phyloP scores from a whole-genome alignment of 2,113 vertebrate species.

The Muscicapa adusta region DNA sequence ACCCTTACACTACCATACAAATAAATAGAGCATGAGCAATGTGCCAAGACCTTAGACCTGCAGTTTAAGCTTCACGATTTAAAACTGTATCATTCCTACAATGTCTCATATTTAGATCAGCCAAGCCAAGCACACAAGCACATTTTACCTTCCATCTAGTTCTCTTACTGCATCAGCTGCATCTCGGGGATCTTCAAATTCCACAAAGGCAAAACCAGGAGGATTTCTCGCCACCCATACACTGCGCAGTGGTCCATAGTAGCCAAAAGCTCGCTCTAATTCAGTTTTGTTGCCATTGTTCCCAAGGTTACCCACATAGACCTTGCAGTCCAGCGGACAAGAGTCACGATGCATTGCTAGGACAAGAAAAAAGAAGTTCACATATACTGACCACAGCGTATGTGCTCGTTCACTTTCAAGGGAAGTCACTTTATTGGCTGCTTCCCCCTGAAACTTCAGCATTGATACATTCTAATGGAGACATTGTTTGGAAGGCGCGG shows the following conservation, averaged over 20 bases:
- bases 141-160: slow-evolving; percentile 91
- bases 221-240: slow-evolving; percentile 98
- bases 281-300: slow-evolving; percentile 98
- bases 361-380: not conserved
- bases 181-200: slow-evolving; percentile 97
- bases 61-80: not conserved
- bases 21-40: rapidly evolving
- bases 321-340: slow-evolving; percentile 97
- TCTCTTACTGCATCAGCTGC: slow-evolving; percentile 97
- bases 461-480: rapidly evolving
- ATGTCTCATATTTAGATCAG: not conserved
- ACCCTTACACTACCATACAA: rapidly evolving
- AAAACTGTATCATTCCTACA: not conserved
- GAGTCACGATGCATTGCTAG: slow-evolving; percentile 86
- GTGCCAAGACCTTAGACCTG: rapidly evolving
- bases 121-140: not conserved
- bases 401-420: not conserved
- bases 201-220: slow-evolving; percentile 96
- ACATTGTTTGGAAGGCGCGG: rapidly evolving
- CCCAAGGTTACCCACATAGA: slow-evolving; percentile 97
- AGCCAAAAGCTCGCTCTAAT: slow-evolving; percentile 92
- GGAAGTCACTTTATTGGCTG: not conserved
- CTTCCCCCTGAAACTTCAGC: not conserved
- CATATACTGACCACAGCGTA: not conserved
- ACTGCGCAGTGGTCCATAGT: slow-evolving; percentile 93